Evolutionary conservation across 2,113 vertebrate species (phyloP).

Genomic region (Salvator merianae): DNA sequence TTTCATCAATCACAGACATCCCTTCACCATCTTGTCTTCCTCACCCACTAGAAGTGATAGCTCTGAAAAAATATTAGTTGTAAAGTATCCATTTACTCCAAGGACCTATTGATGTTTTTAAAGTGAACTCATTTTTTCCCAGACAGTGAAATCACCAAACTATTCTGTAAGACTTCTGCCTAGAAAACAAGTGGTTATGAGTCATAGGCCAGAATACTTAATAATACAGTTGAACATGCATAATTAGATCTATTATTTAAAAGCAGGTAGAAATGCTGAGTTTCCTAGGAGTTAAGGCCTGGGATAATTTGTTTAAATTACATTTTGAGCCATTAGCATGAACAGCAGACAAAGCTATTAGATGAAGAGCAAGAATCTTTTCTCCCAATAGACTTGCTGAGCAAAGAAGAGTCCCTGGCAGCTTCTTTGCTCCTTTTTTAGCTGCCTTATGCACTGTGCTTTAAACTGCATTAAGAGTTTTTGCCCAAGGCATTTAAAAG

Average conservation of each 20-base stretch:
- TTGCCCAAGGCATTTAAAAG: not conserved
- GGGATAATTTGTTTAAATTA: constrained; percentile 22
- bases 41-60: not conserved
- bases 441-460: not conserved
- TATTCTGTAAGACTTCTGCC: not conserved
- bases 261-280: constrained; percentile 7
- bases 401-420: not conserved
- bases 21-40: not conserved
- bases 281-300: not conserved
- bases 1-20: constrained; percentile 16
- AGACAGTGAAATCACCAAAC: not conserved
- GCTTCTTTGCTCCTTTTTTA: not conserved
- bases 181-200: constrained; percentile 6
- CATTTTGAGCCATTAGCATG: not conserved
- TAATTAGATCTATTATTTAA: constrained; percentile 11
- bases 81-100: constrained; percentile 22
- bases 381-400: not conserved
- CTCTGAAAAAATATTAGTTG: constrained; percentile 6
- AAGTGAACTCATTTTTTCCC: constrained; percentile 1
- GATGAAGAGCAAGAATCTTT: not conserved
- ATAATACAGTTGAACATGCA: constrained; percentile 19
- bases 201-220: not conserved
- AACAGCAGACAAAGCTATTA: not conserved
- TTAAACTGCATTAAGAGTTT: not conserved
- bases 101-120: constrained; percentile 23